Percentiles rank a stretch among this genome's conserved stretches.
Conservation (phyloP, 2,113 vertebrate genomes). For the Prolemur simus region DNA sequence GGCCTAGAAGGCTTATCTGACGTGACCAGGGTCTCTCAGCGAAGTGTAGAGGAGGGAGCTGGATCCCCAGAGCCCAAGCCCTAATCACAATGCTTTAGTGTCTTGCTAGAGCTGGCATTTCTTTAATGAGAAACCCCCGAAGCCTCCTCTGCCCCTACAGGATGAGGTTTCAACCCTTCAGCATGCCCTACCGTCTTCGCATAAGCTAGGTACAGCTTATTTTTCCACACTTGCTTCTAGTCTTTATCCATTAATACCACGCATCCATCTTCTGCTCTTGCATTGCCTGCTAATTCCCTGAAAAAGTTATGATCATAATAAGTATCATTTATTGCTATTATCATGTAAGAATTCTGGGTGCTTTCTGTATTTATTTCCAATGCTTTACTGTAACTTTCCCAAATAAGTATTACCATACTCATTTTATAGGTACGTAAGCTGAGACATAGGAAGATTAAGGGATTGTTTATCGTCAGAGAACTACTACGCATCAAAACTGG, state of each 20-base stretch:
- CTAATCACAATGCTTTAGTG: neutral
- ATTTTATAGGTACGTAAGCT: neutral
- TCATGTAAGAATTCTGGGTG: neutral
- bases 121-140: neutral
- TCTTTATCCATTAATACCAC: neutral
- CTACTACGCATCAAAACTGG: neutral
- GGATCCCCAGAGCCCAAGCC: neutral
- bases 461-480: neutral
- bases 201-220: neutral
- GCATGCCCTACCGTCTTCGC: neutral
- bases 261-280: neutral
- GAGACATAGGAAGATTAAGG: neutral
- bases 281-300: neutral
- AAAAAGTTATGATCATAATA: neutral
- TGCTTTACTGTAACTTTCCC: neutral
- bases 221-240: neutral
- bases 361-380: constrained; percentile 16
- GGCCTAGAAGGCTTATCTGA: neutral
- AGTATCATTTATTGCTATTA: neutral
- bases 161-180: neutral
- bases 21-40: neutral
- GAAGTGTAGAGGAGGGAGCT: neutral
- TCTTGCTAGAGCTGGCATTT: neutral
- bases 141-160: neutral
- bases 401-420: neutral